A percentile compares a stretch with the other conserved stretches of the same genome.
Evolutionary conservation across 2,797 vertebrate genomes (phyloP).

Genomic region (Euthynnus affinis): DNA sequence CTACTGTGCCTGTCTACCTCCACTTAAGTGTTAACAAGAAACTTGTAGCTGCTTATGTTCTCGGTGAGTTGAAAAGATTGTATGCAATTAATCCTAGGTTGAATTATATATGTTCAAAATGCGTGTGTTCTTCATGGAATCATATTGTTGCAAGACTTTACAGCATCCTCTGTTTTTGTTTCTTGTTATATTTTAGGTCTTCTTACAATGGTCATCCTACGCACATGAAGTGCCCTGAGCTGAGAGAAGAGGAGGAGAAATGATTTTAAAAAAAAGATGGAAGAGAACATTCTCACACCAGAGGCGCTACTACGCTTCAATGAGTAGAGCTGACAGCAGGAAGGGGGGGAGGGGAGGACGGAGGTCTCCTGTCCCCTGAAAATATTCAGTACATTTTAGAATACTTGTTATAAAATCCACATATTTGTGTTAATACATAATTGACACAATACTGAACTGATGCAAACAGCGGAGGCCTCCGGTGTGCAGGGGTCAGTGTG

Average conservation of each 20-base stretch:
- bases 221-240: conserved; percentile 88
- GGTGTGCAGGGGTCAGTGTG: conserved; percentile 11
- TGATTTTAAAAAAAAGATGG: conserved; percentile 32
- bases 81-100: too few relatives aligned
- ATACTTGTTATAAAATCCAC: conserved; percentile 53
- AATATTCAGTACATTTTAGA: conserved; percentile 53
- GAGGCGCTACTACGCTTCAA: conserved; percentile 42
- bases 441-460: conserved; percentile 48
- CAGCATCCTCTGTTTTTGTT: neutral
- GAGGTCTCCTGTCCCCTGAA: conserved; percentile 40
- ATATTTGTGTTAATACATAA: conserved; percentile 42
- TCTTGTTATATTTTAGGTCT: conserved; percentile 88
- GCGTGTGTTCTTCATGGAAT: neutral
- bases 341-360: conserved; percentile 30
- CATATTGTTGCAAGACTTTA: neutral
- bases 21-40: conserved; percentile 99
- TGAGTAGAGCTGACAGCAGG: conserved; percentile 53
- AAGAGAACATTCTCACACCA: conserved; percentile 53
- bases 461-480: conserved; percentile 42
- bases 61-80: conserved; percentile 86
- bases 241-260: conserved; percentile 39
- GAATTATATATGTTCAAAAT: too few relatives aligned
- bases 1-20: conserved; percentile 99
- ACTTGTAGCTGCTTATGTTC: conserved; percentile 99
- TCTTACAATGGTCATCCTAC: conserved; percentile 98